Evolutionary conservation across 1,140 invertebrate species (phyloP).

Genomic region (Calliphora vicina): DNA sequence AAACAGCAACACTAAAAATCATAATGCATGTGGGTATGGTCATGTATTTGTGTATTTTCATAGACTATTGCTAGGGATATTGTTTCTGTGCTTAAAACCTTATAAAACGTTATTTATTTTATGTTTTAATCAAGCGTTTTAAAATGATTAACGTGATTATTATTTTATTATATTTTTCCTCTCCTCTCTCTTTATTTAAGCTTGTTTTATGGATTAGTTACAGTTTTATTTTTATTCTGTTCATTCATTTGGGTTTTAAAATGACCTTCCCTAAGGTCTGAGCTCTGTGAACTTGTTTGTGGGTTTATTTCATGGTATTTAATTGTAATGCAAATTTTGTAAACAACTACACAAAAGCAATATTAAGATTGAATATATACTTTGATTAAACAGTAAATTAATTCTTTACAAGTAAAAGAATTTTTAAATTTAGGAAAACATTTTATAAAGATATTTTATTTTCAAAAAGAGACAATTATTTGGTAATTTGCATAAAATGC

Average conservation of each 20-base stretch:
- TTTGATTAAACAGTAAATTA: too few species aligned
- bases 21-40: not conserved
- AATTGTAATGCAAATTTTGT: not conserved
- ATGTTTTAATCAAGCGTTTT: not conserved
- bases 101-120: not conserved
- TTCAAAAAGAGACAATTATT: too few species aligned
- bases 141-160: not conserved
- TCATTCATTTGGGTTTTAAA: not conserved
- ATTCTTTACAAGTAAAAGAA: too few species aligned
- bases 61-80: too few species aligned
- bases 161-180: not conserved
- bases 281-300: not conserved
- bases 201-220: not conserved
- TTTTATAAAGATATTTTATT: too few species aligned
- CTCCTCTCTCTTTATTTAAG: not conserved
- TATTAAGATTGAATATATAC: too few species aligned
- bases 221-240: not conserved
- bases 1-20: too few species aligned
- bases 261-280: constrained; percentile 4
- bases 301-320: not conserved
- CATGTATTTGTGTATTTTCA: not conserved
- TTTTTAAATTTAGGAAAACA: too few species aligned
- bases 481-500: too few species aligned
- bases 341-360: not conserved
- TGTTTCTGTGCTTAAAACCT: not conserved